Evolutionary conservation across 2,888 invertebrate species (phyloP).

Genomic region (Ectemnius lituratus): DNA sequence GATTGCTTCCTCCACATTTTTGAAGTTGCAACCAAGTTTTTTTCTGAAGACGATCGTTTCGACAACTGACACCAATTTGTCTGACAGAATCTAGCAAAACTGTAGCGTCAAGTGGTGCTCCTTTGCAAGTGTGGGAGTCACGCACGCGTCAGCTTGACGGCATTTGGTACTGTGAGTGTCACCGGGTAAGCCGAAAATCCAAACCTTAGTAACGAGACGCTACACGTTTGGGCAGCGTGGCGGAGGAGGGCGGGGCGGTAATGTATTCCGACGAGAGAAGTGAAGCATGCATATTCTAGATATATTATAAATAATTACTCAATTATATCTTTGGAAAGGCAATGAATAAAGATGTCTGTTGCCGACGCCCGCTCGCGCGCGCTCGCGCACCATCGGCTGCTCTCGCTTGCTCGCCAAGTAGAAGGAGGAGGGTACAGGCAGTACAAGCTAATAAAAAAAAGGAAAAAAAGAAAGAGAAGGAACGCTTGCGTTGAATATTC

Average conservation of each 20-base stretch:
- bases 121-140: too few species aligned
- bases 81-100: too few species aligned
- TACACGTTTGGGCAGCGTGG: slow-evolving; percentile 75
- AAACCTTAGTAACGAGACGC: slow-evolving; percentile 71
- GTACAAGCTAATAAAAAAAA: slow-evolving; percentile 74
- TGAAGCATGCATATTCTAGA: slow-evolving; percentile 78
- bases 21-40: too few species aligned
- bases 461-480: slow-evolving; percentile 65
- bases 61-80: too few species aligned
- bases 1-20: too few species aligned
- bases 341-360: slow-evolving; percentile 77
- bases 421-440: slow-evolving; percentile 57
- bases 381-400: too few species aligned
- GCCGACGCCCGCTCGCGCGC: slow-evolving; percentile 54
- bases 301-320: slow-evolving; percentile 79
- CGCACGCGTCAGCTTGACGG: too few species aligned
- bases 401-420: too few species aligned
- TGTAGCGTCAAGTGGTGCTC: too few species aligned
- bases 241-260: slow-evolving; percentile 63
- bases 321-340: slow-evolving; percentile 78
- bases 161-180: slow-evolving; percentile 53
- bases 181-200: slow-evolving; percentile 70
- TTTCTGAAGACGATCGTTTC: too few species aligned
- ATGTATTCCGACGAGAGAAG: slow-evolving; percentile 76
- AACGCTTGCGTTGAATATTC: slow-evolving; percentile 77